Percentiles rank a stretch among this genome's conserved stretches.
Conservation (phyloP, 2,797 vertebrate genomes). For the Enteromius viviparus region DNA sequence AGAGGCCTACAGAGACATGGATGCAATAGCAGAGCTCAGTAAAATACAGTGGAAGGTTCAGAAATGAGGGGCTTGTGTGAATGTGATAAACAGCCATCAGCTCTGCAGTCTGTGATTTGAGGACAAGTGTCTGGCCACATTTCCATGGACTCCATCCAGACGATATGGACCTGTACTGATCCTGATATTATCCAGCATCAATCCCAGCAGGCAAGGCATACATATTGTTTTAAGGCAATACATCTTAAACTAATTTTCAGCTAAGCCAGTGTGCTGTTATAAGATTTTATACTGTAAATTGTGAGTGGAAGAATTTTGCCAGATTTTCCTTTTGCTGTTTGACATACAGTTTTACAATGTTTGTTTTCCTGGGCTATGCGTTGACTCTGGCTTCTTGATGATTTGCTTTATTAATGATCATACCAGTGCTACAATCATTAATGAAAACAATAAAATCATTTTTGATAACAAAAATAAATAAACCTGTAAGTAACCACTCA, state of each 20-base stretch:
- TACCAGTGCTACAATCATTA: neutral
- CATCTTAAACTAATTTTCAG: neutral
- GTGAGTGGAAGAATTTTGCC: neutral
- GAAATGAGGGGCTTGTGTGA: constrained; percentile 74
- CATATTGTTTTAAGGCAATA: constrained; percentile 4
- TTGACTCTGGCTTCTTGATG: neutral
- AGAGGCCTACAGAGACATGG: constrained; percentile 38
- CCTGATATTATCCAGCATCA: constrained; percentile 54
- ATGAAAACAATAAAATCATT: neutral
- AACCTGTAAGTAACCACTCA: neutral
- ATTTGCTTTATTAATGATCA: neutral
- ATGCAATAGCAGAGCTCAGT: constrained; percentile 59
- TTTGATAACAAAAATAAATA: neutral
- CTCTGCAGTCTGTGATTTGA: constrained; percentile 74
- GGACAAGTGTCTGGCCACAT: constrained; percentile 69
- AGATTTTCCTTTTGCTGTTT: neutral
- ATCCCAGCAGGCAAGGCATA: neutral
- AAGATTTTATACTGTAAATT: neutral
- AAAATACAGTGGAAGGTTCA: constrained; percentile 57
- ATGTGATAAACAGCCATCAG: constrained; percentile 74
- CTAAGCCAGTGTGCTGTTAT: constrained; percentile 17
- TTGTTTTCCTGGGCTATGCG: neutral
- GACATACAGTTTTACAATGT: neutral
- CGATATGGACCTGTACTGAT: constrained; percentile 56
- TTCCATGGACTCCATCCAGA: constrained; percentile 66